Evolutionary conservation across 2,113 vertebrate species (phyloP).

Genomic region (Ramphastos sulfuratus): DNA sequence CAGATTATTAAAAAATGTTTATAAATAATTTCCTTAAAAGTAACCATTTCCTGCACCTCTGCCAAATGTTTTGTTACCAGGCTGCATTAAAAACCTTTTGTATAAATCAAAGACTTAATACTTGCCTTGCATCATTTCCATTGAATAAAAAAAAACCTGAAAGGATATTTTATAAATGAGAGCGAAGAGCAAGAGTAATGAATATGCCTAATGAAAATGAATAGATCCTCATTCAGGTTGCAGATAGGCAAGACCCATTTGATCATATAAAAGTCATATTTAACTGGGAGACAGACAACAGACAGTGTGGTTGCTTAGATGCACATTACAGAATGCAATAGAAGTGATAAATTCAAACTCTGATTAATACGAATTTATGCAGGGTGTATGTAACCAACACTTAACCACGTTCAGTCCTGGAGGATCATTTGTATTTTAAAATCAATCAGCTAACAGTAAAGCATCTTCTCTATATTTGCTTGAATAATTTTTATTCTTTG

Average conservation of each 20-base stretch:
- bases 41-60: neutral
- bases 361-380: constrained; percentile 17
- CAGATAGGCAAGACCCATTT: neutral
- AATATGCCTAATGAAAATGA: neutral
- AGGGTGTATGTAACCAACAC: neutral
- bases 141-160: constrained; percentile 4
- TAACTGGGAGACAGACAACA: neutral
- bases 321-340: neutral
- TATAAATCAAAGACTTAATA: neutral
- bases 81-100: neutral
- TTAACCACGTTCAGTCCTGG: neutral
- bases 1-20: neutral
- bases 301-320: neutral
- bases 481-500: neutral
- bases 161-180: constrained; percentile 11
- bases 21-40: neutral
- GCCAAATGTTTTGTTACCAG: neutral
- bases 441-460: neutral
- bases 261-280: neutral
- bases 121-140: neutral
- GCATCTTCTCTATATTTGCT: neutral
- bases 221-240: neutral
- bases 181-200: neutral
- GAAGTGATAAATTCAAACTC: neutral
- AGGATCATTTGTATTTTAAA: neutral